These are phyloP conservation scores for Troides helena DNA, from an alignment of 2,888 invertebrate species.

Conservation along the genomic window DNA sequence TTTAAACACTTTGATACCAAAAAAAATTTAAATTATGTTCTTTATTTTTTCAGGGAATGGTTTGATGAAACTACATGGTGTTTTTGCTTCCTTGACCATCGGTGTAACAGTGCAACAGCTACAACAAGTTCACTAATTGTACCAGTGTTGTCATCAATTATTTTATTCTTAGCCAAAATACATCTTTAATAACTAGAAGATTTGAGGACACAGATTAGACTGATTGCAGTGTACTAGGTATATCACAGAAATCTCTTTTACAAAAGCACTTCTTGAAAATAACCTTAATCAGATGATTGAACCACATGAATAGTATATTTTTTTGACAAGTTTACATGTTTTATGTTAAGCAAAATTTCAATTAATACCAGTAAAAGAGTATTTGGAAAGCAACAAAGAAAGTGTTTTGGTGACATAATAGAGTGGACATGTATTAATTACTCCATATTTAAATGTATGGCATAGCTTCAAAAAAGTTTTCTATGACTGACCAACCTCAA, in stretches of 20 bases:
- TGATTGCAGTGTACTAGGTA: conserved; percentile 11
- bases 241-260: conserved; percentile 15
- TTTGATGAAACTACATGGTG: conserved; percentile 92
- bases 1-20: background rate
- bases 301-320: background rate
- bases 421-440: too few relatives aligned
- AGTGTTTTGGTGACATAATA: too few relatives aligned
- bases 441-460: too few relatives aligned
- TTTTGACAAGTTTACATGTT: background rate
- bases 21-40: background rate
- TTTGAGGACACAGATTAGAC: conserved; percentile 27
- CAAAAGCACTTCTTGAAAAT: conserved; percentile 1
- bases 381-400: too few relatives aligned
- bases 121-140: conserved; percentile 52
- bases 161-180: conserved; percentile 44
- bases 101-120: conserved; percentile 84
- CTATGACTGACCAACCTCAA: too few relatives aligned
- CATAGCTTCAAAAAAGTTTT: too few relatives aligned
- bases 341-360: too few relatives aligned
- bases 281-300: background rate
- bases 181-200: conserved; percentile 45
- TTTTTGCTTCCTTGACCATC: conserved; percentile 94
- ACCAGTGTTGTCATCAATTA: conserved; percentile 47
- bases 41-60: conserved; percentile 82
- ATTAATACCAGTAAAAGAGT: too few relatives aligned